A percentile compares a stretch with the other conserved stretches of the same genome.
Evolutionary conservation across 2,113 vertebrate species (phyloP).

Genomic region (Ctenodactylus gundi): DNA sequence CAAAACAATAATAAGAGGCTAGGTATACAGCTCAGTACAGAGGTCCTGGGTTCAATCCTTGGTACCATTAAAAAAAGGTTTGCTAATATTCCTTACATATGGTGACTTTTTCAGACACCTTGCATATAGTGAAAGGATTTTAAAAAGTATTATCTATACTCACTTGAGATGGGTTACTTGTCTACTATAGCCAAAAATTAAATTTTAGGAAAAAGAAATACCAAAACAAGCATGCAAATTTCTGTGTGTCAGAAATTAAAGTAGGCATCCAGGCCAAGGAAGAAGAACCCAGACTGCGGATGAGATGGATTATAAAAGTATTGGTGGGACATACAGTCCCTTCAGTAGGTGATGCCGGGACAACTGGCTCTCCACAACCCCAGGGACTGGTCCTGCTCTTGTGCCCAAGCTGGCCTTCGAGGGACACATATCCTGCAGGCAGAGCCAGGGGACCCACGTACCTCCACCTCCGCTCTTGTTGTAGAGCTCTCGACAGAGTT

Average conservation of each 20-base stretch:
- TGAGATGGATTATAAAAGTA: no score
- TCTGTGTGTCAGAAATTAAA: not conserved
- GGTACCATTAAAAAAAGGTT: no score
- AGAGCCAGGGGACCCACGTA: not conserved
- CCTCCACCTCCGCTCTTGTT: slow-evolving; percentile 73
- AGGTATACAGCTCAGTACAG: no score
- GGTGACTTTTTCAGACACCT: no score
- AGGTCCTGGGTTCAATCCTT: no score
- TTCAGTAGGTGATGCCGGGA: not conserved
- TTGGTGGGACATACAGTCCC: no score
- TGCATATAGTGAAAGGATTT: not conserved
- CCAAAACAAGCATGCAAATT: not conserved
- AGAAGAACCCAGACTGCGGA: no score
- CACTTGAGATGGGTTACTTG: not conserved
- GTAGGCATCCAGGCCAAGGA: not conserved
- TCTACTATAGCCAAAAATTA: not conserved
- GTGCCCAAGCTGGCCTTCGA: not conserved
- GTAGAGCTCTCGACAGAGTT: slow-evolving; percentile 74
- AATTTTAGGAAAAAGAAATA: not conserved
- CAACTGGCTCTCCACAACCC: not conserved
- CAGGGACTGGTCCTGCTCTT: not conserved
- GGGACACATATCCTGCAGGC: not conserved
- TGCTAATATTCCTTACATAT: no score
- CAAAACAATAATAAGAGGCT: no score
- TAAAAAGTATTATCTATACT: not conserved